Evolutionary conservation across 2,888 invertebrate genomes (phyloP).

Genomic region (Muscina levida): DNA sequence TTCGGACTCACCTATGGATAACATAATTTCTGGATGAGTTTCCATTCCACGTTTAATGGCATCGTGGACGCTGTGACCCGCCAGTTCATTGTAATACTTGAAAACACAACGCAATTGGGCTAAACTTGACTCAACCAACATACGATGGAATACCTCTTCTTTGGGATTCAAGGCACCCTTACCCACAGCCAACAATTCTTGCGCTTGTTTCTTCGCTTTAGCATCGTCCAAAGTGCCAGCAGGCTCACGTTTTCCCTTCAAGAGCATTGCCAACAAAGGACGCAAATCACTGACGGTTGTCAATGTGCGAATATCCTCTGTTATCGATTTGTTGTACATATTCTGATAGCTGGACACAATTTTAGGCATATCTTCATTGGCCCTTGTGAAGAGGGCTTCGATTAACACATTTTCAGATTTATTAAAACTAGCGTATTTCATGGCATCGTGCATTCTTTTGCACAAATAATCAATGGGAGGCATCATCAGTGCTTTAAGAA

Average conservation of each 20-base stretch:
- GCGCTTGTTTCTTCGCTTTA: constrained; percentile 86
- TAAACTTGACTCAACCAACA: constrained; percentile 87
- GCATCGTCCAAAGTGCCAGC: constrained; percentile 83
- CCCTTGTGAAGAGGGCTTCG: no score
- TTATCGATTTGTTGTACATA: no score
- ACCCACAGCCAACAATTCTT: constrained; percentile 85
- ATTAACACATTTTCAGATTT: no score
- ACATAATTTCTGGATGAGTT: constrained; percentile 85
- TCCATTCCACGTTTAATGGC: constrained; percentile 85
- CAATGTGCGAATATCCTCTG: no score
- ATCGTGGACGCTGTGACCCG: constrained; percentile 87
- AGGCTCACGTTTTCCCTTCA: constrained; percentile 85
- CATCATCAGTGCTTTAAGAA: constrained; percentile 87
- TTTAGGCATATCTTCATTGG: constrained; percentile 86
- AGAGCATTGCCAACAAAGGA: constrained; percentile 86
- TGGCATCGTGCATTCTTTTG: constrained; percentile 91
- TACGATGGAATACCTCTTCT: constrained; percentile 85
- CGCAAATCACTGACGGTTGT: no score
- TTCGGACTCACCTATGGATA: constrained; percentile 85
- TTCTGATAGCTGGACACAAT: not conserved
- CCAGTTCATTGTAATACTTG: constrained; percentile 86
- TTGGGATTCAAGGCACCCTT: constrained; percentile 86
- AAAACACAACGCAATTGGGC: constrained; percentile 85
- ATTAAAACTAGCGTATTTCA: no score
- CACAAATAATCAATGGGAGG: constrained; percentile 90